Evolutionary conservation across 2,113 vertebrate species (phyloP).

Genomic region (Mus pahari): DNA sequence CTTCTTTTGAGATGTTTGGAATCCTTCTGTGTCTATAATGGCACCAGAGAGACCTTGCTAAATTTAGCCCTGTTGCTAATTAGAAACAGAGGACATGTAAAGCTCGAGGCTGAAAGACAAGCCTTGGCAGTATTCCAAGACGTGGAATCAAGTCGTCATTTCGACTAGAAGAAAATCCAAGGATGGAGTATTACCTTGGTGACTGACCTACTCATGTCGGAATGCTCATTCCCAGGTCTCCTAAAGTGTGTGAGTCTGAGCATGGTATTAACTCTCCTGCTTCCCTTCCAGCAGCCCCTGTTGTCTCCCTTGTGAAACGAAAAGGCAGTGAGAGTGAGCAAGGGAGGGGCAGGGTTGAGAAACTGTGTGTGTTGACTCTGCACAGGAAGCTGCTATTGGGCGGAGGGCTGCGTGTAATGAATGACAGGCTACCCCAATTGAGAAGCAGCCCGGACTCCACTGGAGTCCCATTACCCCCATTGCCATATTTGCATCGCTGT

Average conservation of each 20-base stretch:
- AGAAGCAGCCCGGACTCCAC: conserved; percentile 73
- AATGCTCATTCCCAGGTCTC: not conserved
- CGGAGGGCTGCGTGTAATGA: not conserved
- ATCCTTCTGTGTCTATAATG: conserved; percentile 36
- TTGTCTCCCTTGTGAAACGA: conserved; percentile 41
- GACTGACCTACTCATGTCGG: not conserved
- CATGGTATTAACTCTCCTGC: not conserved
- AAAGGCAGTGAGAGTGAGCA: not conserved
- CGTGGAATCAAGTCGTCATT: conserved; percentile 65
- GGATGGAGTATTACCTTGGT: not conserved
- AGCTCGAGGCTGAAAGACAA: conserved; percentile 74
- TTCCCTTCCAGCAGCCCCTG: not conserved
- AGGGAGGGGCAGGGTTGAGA: conserved; percentile 32
- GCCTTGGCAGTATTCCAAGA: conserved; percentile 73
- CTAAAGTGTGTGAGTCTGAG: not conserved
- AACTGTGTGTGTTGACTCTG: conserved; percentile 59
- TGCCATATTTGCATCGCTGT: conserved; percentile 79
- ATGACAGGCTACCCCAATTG: conserved; percentile 34
- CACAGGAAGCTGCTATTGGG: conserved; percentile 61
- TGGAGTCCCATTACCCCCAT: conserved; percentile 76
- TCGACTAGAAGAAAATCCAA: not conserved
- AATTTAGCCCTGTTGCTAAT: conserved; percentile 81
- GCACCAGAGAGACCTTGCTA: conserved; percentile 71
- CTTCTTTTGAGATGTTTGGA: conserved; percentile 63
- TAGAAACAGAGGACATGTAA: conserved; percentile 75